These are phyloP conservation scores for Tachina fera DNA, from an alignment of 2,888 invertebrate genomes.

Conservation along the genomic window DNA sequence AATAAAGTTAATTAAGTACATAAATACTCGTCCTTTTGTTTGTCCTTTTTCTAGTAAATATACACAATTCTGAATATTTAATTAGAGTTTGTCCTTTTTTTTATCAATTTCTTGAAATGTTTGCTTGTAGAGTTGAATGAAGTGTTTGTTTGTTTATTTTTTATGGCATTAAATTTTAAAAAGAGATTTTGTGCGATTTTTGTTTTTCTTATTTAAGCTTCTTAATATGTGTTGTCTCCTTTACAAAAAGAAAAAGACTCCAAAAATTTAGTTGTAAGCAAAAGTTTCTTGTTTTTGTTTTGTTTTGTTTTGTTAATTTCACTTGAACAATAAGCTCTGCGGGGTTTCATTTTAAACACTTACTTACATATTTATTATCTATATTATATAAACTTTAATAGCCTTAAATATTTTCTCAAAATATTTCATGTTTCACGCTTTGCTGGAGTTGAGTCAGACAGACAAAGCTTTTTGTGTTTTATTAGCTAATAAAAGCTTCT, in stretches of 20 bases:
- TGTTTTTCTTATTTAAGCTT: slow-evolving; percentile 17
- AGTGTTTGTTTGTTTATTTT: slow-evolving; percentile 25
- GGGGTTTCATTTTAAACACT: slow-evolving; percentile 44
- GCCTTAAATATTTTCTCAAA: slow-evolving; percentile 60
- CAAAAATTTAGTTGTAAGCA: slow-evolving; percentile 39
- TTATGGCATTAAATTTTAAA: slow-evolving; percentile 46
- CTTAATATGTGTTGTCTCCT: background rate
- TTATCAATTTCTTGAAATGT: background rate
- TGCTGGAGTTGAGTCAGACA: slow-evolving; percentile 6
- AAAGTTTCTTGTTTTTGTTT: slow-evolving; percentile 14
- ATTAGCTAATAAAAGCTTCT: slow-evolving; percentile 76
- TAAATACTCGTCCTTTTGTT: background rate
- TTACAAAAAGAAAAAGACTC: background rate
- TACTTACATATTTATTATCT: background rate
- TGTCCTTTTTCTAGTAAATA: slow-evolving; percentile 13
- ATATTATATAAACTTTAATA: slow-evolving; percentile 5
- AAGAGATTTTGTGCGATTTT: slow-evolving; percentile 62
- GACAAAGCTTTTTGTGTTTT: slow-evolving; percentile 15
- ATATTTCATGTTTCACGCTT: slow-evolving; percentile 42
- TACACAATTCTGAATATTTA: slow-evolving; percentile 9
- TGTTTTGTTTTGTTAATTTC: background rate
- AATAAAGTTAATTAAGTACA: slow-evolving; percentile 29
- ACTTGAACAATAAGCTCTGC: slow-evolving; percentile 61
- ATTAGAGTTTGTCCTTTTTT: background rate
- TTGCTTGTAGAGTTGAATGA: background rate